Evolutionary conservation across 2,888 invertebrate genomes (phyloP), one percentile per base, ranked within the genome.

Genomic region (Volucella zonaria): DNA sequence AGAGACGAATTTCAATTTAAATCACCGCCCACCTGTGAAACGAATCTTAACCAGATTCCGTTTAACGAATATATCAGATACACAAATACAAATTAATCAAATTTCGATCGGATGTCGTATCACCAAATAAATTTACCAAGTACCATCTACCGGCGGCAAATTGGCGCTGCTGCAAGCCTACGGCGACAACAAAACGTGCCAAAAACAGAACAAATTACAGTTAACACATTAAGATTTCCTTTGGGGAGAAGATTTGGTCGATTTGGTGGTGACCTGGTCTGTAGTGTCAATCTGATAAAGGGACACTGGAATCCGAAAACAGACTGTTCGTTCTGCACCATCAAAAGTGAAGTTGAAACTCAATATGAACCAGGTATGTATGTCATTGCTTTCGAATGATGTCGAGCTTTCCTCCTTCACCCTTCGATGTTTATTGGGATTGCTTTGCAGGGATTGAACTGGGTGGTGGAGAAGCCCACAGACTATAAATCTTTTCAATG

Each of bases 131-230:
- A 71, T 71, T 66, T n/a, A 56, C 54, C 12, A 47, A 54, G 62
- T 66, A 71, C 66, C 12, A 47, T 61, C 58, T 66, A 71, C 75
- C 83, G 80, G 42, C 83, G 83, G 75, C 61, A 73, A 75, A 80
- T 70, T 70, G 56, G 31, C 18, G 38, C 45, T 43, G 64, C 42
- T 8, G 23, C 12, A 42, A 42, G n/a, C 12, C 2, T 8, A n/a
- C 51, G 14, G 38, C 12, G 68, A 31, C 85, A 51, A 67, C 85
- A 76, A 68, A 77, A 62, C 68, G 67, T 85, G 81, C 85, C 81
- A 81, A 73, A 81, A 81, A 85, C 85, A 85, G 81, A 81, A 85
- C 85, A 85, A 85, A 85, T 85, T 85, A 85, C 85, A 81, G 76
- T 76, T 75, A 80, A 80, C 76, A 73, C 81, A 81, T 85, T 85